Evolutionary conservation across 2,797 vertebrate species (phyloP).

Genomic region (Gila robusta): DNA sequence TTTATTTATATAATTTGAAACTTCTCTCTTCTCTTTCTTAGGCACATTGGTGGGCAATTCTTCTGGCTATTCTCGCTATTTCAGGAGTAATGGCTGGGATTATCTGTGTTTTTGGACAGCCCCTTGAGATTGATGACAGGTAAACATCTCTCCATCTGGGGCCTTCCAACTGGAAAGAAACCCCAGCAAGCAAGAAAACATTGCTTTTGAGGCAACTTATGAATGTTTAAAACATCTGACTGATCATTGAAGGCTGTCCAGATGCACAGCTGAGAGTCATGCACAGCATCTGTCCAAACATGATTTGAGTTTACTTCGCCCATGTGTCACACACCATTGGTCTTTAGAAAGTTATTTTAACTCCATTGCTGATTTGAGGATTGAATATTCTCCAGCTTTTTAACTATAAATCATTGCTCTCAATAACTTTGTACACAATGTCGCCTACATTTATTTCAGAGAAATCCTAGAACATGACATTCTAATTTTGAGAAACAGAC

Average conservation of each 20-base stretch:
- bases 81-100: slow-evolving; percentile 81
- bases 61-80: slow-evolving; percentile 76
- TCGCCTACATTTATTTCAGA: neutral
- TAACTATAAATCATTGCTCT: slow-evolving; percentile 13
- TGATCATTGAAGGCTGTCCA: neutral
- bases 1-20: neutral
- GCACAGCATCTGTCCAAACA: slow-evolving; percentile 50
- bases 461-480: neutral
- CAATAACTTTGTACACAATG: neutral
- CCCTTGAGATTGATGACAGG: slow-evolving; percentile 63
- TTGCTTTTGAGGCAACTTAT: neutral
- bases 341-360: slow-evolving; percentile 51
- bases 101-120: slow-evolving; percentile 75
- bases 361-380: slow-evolving; percentile 48
- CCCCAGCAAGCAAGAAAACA: neutral
- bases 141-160: neutral
- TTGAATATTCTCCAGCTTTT: slow-evolving; percentile 52
- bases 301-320: slow-evolving; percentile 24
- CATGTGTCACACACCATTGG: slow-evolving; percentile 2
- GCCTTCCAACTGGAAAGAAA: slow-evolving; percentile 9
- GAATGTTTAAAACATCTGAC: slow-evolving; percentile 6
- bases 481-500: neutral
- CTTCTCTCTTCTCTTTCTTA: slow-evolving; percentile 53
- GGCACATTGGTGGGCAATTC: slow-evolving; percentile 83
- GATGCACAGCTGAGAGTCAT: slow-evolving; percentile 17